These are phyloP conservation scores for Platichthys stellatus DNA, from an alignment of 2,113 vertebrate species.

Conservation along the genomic window DNA sequence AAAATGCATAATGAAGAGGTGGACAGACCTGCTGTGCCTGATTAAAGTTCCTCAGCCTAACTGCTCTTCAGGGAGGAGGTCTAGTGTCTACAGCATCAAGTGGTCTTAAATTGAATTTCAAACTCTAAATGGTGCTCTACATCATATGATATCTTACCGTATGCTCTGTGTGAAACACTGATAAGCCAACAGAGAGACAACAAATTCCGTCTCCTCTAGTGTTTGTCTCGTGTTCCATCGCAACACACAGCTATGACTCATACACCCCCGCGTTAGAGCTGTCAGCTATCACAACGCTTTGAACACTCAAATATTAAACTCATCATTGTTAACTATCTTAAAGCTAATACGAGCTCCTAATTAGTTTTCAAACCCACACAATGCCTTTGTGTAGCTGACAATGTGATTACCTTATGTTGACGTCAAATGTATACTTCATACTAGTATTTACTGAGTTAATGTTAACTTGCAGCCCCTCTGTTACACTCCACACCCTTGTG, in stretches of 20 bases:
- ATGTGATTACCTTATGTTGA: conserved; percentile 29
- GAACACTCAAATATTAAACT: neutral
- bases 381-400: neutral
- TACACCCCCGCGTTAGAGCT: neutral
- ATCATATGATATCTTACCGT: neutral
- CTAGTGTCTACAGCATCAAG: neutral
- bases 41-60: too few species aligned
- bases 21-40: too few species aligned
- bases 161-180: neutral
- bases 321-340: neutral
- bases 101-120: neutral
- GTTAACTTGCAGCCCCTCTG: conserved; percentile 16
- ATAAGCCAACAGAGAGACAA: neutral
- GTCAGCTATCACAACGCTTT: neutral
- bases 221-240: neutral
- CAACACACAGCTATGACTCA: neutral
- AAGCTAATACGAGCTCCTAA: conserved; percentile 1
- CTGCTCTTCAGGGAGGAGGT: too few species aligned
- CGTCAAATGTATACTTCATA: neutral
- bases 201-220: neutral
- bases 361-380: conserved; percentile 14
- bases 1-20: too few species aligned
- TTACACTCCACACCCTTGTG: neutral
- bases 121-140: neutral
- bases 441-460: conserved; percentile 11